Base-by-base conservation (phyloP, 2,113 vertebrate species). In the Coptodon bakossiorum region DNA sequence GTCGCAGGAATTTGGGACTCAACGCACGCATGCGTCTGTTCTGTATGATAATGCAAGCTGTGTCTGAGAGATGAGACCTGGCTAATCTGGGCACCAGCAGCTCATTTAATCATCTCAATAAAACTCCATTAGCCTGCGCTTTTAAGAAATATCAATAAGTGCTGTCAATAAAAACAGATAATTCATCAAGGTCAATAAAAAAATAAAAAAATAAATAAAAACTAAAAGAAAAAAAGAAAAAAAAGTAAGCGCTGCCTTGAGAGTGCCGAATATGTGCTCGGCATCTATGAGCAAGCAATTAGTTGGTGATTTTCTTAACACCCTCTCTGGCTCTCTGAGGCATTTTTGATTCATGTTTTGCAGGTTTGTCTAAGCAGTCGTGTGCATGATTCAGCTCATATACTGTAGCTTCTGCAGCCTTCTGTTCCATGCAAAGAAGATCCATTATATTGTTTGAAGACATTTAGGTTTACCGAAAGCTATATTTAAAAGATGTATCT, bases 111-210 rank as follows among this genome's bases (percentile, higher is more conserved):
- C 94, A 94, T 96, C 94, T 95, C 92, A 94, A 94, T 94, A 95
- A 90, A 94, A 94, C 92, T 94, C 91, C 91, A 96, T 96, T 96
- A 95, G 93, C 92, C 91, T 78, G 71, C 85, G 63, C 94, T 94
- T 96, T 95, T 94, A 96, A 96, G 93, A 96, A 96, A 96, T 96
- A 94, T 96, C 95, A 95, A 94, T 95, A 96, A 96, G 94, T 92
- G 93, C 92, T 91, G 95, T 96, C 95, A 96, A 95, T 96, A 95
- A 95, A 93, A 94, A 91, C 92, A 93, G 90, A 95, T 94, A 89
- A 96, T 96, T 96, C 90, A 93, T 94, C 94, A 96, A 96, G 96
- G 95, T 96, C 94, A 95, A 88, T 96, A 76, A 48, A 76, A 34
- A 66, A 17, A 45, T 6, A 66, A 61, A 66, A n/a, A n/a, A 63